phyloP scores from a whole-genome alignment of 2,797 vertebrate species.

The Microctenopoma lineatum region DNA sequence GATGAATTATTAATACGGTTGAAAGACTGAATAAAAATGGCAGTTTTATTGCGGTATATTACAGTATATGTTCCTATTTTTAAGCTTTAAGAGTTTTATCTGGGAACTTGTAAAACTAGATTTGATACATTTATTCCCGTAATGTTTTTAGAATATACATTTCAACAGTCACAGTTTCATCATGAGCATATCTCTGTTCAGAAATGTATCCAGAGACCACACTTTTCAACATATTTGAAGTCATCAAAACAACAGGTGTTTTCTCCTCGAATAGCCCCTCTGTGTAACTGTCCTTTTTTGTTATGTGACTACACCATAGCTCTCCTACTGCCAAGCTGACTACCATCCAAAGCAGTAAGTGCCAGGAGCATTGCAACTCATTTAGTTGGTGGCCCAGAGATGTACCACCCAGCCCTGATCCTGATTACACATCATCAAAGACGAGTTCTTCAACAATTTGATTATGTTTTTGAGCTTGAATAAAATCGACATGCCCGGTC shows the following conservation, averaged over 20 bases:
- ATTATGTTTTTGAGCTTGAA: slow-evolving; percentile 74
- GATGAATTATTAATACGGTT: slow-evolving; percentile 70
- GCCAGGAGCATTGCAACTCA: slow-evolving; percentile 75
- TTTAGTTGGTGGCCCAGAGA: slow-evolving; percentile 74
- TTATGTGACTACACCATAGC: slow-evolving; percentile 68
- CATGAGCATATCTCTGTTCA: slow-evolving; percentile 28
- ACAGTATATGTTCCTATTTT: neutral
- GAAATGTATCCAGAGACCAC: slow-evolving; percentile 13
- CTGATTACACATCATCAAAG: slow-evolving; percentile 82
- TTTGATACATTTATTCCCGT: neutral
- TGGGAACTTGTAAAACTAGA: slow-evolving; percentile 4
- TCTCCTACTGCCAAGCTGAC: slow-evolving; percentile 77
- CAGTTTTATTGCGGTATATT: slow-evolving; percentile 5
- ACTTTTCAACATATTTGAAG: slow-evolving; percentile 63
- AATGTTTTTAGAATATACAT: neutral
- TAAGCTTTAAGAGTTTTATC: slow-evolving; percentile 8
- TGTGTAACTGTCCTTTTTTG: slow-evolving; percentile 72
- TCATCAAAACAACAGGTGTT: slow-evolving; percentile 77
- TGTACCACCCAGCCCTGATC: slow-evolving; percentile 72
- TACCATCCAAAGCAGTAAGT: slow-evolving; percentile 76
- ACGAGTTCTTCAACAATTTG: slow-evolving; percentile 73
- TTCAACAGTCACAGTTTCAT: slow-evolving; percentile 6
- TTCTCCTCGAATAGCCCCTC: slow-evolving; percentile 56
- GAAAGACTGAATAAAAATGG: slow-evolving; percentile 35
- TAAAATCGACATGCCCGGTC: slow-evolving; percentile 68